Conservation (phyloP, 2,797 vertebrate genomes). For the Falco cherrug region DNA sequence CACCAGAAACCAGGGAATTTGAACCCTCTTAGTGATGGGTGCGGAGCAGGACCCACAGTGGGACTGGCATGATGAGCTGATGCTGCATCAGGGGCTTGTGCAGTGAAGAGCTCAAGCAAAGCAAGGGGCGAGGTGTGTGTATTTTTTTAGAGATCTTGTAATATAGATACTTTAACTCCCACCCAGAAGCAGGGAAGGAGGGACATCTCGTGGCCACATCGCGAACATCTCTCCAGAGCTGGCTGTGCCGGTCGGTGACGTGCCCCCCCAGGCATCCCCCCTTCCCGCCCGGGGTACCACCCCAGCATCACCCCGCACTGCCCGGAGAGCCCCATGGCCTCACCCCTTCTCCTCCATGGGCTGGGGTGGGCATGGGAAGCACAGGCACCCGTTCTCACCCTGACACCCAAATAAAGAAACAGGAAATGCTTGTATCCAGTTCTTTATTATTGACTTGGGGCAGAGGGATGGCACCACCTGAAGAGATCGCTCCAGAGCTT, state of each 20-base stretch:
- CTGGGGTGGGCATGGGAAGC: neutral
- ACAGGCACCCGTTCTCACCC: accelerated
- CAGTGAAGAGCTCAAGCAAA: neutral
- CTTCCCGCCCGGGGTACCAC: neutral
- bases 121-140: no score
- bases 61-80: no score
- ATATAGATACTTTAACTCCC: accelerated
- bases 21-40: neutral
- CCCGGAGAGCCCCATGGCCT: neutral
- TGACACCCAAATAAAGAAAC: accelerated
- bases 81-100: neutral
- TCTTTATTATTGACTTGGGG: conserved; percentile 4
- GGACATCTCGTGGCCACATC: conserved; percentile 54
- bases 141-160: neutral
- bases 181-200: neutral
- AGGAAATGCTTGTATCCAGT: neutral
- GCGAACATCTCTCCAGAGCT: neutral
- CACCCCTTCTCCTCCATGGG: neutral
- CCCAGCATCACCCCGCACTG: neutral
- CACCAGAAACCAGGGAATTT: neutral
- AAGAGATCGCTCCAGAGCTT: neutral
- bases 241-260: accelerated
- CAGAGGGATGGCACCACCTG: neutral
- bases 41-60: accelerated
- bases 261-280: neutral